phyloP scores from a whole-genome alignment of 2,888 invertebrate genomes.

The Drosophila quinaria region DNA sequence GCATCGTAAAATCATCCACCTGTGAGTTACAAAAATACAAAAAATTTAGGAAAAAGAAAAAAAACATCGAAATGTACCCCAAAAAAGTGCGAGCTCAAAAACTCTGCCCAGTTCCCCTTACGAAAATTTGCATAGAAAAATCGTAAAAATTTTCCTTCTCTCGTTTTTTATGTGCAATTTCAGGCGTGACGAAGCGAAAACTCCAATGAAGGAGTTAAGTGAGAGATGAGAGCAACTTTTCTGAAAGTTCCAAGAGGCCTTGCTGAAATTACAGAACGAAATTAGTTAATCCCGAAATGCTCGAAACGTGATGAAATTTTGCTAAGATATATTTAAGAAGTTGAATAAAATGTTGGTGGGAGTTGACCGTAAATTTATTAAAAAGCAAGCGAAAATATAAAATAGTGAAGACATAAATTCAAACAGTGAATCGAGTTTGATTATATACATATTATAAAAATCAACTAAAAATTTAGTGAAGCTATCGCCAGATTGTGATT shows the following conservation, averaged over 20 bases:
- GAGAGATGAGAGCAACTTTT: conserved; percentile 49
- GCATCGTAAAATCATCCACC: conserved; percentile 75
- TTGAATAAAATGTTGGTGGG: background rate
- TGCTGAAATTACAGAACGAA: conserved; percentile 49
- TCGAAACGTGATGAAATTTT: conserved; percentile 59
- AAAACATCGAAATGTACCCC: conserved; percentile 22
- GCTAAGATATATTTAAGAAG: conserved; percentile 1
- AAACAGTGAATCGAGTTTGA: too few relatives aligned
- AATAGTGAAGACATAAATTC: too few relatives aligned
- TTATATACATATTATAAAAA: too few relatives aligned
- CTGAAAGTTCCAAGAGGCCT: conserved; percentile 19
- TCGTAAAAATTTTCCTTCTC: conserved; percentile 64
- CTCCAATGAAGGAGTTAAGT: conserved; percentile 55
- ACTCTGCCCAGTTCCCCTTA: conserved; percentile 15
- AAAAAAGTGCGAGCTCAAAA: conserved; percentile 23
- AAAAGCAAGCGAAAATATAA: background rate
- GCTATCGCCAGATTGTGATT: too few relatives aligned
- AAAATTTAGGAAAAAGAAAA: conserved; percentile 4
- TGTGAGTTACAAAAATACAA: conserved; percentile 34
- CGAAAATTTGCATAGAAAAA: conserved; percentile 72
- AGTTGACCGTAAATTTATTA: conserved; percentile 10
- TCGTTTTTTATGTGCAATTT: conserved; percentile 59
- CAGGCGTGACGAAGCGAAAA: conserved; percentile 66
- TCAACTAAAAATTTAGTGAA: too few relatives aligned
- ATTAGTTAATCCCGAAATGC: conserved; percentile 67